phyloP scores from a whole-genome alignment of 1,140 invertebrate species.

The Neotoxoptera formosana region DNA sequence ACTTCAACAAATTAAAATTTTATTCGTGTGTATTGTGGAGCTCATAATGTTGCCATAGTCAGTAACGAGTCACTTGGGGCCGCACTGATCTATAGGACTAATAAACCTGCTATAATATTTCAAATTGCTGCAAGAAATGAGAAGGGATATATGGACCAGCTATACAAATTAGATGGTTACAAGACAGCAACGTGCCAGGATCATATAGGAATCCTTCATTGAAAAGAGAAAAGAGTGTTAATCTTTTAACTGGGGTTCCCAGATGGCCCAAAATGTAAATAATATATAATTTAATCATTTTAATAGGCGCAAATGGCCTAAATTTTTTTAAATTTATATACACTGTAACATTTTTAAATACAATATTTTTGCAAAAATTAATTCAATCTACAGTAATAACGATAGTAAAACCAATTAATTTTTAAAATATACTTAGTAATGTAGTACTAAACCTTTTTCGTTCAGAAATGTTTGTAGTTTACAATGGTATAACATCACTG shows the following conservation, averaged over 20 bases:
- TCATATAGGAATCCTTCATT: constrained; percentile 53
- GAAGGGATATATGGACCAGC: constrained; percentile 98
- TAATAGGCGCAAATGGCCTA: too few relatives aligned
- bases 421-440: too few relatives aligned
- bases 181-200: constrained; percentile 59
- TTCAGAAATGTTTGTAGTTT: too few relatives aligned
- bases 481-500: too few relatives aligned
- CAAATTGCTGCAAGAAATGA: constrained; percentile 98
- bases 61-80: constrained; percentile 82
- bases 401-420: too few relatives aligned
- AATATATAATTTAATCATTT: too few relatives aligned
- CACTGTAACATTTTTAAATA: too few relatives aligned
- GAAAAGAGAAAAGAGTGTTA: constrained; percentile 51
- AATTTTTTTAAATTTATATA: too few relatives aligned
- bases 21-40: constrained; percentile 96
- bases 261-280: constrained; percentile 36
- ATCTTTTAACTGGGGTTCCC: constrained; percentile 39
- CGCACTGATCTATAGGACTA: constrained; percentile 94
- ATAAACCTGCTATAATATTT: constrained; percentile 99
- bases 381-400: too few relatives aligned
- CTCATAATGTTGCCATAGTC: constrained; percentile 90
- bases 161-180: constrained; percentile 82
- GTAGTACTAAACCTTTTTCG: too few relatives aligned
- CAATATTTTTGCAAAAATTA: too few relatives aligned
- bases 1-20: constrained; percentile 82